Base-by-base conservation (phyloP, 2,888 invertebrate genomes). In the Taenaris catops region DNA sequence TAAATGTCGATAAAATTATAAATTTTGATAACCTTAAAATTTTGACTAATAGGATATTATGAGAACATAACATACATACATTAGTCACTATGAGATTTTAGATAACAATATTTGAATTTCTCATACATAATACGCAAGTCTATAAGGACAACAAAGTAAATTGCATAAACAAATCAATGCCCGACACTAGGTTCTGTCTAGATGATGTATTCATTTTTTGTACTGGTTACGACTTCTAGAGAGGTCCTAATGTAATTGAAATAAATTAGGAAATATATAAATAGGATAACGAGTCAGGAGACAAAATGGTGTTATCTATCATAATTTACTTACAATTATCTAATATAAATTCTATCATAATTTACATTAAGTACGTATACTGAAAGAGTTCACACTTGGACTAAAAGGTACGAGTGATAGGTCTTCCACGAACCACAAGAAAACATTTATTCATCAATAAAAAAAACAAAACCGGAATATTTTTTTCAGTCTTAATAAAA, bases 321-420 rank as follows among this genome's bases (percentile, higher is more conserved):
- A 81, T 81, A 84, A 83, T 86, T 83, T 83, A 79, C 84, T 83
- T 86, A 83, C 46, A 71, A 69, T 80, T 79, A 81, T 80, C 81
- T 84, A 83, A 75, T 86, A 84, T 86, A 86, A 81, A 83, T 79
- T 86, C 81, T 86, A 81, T 80, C 63, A 62, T 71, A 80, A 75
- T 80, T 84, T 84, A 84, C 75, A 84, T 83, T 86, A 86, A 86
- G 86, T 86, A 86, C 86, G 86, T 86, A 86, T 86, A 86, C 86
- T 73, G 86, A 86, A 83, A 81, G 67, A 80, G 75, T 83, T 80
- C 72, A 78, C 75, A 61, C 63, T 78, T 79, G 79, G 76, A 80
- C 79, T 80, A 78, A 74, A n/a, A 79, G 73, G 70, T 78, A 78
- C 78, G 60, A 70, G 69, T 63, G 69, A 70, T 65, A 58, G 51